These are phyloP conservation scores for Drosophila barbarae DNA, from an alignment of 2,888 invertebrate species.

Conservation along the genomic window DNA sequence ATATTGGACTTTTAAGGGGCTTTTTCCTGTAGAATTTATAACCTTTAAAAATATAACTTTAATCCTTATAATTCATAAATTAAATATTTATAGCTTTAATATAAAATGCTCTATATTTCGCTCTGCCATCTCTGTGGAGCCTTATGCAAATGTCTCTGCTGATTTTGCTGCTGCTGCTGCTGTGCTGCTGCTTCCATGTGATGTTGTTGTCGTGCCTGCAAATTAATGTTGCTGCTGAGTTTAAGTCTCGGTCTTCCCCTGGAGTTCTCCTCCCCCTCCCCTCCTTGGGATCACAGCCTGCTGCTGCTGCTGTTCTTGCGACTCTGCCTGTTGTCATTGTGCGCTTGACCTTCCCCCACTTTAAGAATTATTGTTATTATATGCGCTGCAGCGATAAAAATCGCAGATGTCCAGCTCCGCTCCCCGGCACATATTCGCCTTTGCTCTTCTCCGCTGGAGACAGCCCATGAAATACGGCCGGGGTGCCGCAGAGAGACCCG, in stretches of 20 bases:
- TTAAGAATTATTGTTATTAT: conserved; percentile 79
- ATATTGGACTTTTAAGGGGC: too few species aligned
- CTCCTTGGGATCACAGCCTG: conserved; percentile 53
- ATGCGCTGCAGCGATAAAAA: conserved; percentile 75
- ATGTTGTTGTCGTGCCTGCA: conserved; percentile 58
- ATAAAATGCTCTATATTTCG: not conserved
- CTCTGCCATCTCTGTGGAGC: conserved; percentile 42
- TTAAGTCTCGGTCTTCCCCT: conserved; percentile 51
- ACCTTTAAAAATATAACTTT: too few species aligned
- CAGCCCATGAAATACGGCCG: conserved; percentile 70
- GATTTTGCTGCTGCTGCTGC: conserved; percentile 18
- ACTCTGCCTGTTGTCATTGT: conserved; percentile 56
- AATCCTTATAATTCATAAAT: not conserved
- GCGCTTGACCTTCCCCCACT: conserved; percentile 75
- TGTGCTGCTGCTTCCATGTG: conserved; percentile 35
- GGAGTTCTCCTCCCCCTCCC: conserved; percentile 16
- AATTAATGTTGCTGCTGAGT: conserved; percentile 77
- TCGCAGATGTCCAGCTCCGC: conserved; percentile 75
- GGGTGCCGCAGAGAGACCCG: conserved; percentile 58
- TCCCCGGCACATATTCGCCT: conserved; percentile 27
- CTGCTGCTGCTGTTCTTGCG: conserved; percentile 59
- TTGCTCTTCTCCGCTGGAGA: conserved; percentile 58
- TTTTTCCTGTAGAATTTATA: not conserved
- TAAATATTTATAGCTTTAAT: not conserved
- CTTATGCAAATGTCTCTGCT: conserved; percentile 63